Evolutionary conservation across 2,113 vertebrate species (phyloP).

Genomic region (Microcebus tavaratra): DNA sequence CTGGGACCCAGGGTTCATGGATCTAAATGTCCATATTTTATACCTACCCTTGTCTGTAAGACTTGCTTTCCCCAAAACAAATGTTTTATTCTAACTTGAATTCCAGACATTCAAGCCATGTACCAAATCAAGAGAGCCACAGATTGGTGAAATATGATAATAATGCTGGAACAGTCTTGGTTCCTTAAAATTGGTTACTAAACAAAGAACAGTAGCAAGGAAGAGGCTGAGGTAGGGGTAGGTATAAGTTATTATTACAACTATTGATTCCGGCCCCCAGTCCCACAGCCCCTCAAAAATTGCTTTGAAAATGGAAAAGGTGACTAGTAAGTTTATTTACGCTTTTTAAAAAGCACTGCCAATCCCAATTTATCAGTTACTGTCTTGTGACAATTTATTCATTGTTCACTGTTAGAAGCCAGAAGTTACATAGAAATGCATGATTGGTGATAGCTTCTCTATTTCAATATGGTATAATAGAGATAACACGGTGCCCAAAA

Average conservation of each 20-base stretch:
- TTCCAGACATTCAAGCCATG: constrained; percentile 59
- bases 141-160: background rate
- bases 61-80: constrained; percentile 6
- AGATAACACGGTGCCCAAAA: constrained; percentile 91
- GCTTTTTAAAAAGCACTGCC: constrained; percentile 86
- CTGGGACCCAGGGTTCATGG: background rate
- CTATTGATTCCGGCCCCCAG: background rate
- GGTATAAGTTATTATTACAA: background rate
- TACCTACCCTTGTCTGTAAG: background rate
- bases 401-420: constrained; percentile 89
- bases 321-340: constrained; percentile 88
- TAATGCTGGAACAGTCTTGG: background rate
- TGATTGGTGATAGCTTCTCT: constrained; percentile 92
- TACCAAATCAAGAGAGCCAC: background rate
- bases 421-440: constrained; percentile 90
- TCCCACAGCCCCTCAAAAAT: constrained; percentile 77
- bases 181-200: constrained; percentile 71
- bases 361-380: constrained; percentile 91
- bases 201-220: constrained; percentile 74
- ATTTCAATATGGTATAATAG: constrained; percentile 92
- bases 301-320: constrained; percentile 77
- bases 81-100: constrained; percentile 59
- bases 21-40: background rate
- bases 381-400: constrained; percentile 92
- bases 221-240: constrained; percentile 63